Evolutionary conservation across 2,113 vertebrate genomes (phyloP), one percentile per base, ranked within the genome.

Genomic region (Agapornis roseicollis): DNA sequence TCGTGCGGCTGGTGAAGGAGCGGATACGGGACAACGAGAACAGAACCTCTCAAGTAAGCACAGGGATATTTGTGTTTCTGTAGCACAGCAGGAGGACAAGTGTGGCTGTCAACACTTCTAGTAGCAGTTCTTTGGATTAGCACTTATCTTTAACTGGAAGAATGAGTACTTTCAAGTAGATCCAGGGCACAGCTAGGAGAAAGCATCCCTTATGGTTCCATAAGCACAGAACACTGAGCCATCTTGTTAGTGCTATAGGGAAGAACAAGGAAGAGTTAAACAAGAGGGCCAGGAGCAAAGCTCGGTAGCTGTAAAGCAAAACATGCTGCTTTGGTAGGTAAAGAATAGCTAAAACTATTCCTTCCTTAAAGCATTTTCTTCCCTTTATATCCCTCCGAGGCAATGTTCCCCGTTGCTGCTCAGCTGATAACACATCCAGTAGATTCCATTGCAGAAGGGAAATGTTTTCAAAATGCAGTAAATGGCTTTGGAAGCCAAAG

Each of bases 1-100:
- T 99, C 0, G 99, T 99, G 96, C 97, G 99, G 80, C 97, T 99
- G 97, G 99, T 99, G 65, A 99, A 99, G 95, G 99, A 99, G 93
- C 98, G 99, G 94, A 99, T 99, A 97, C 98, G 99, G 96, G 99
- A 99, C 97, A 99, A 99, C 4, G 99, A 99, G 98, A 99, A 99
- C 98, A 98, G 99, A 96, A 99, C 99, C 19, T 99, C 99, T 72
- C 99, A 99, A 98, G 99, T 99, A 98, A 97, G 77, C 86, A 31
- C 50, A 69, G 72, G 69, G 42, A 49, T 53, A 10, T 29, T 78
- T 46, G 74, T 6, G 0, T 18, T 7, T 39, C 89, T 66, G 37
- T 13, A 52, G 27, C n/a, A 6, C 53, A 39, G 47, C 6, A 49
- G 79, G 9, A 52, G 65, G 49, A 6, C 41, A 28, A 2, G 9